Conservation (phyloP, 2,113 vertebrate species). For the Peucedramus taeniatus region DNA sequence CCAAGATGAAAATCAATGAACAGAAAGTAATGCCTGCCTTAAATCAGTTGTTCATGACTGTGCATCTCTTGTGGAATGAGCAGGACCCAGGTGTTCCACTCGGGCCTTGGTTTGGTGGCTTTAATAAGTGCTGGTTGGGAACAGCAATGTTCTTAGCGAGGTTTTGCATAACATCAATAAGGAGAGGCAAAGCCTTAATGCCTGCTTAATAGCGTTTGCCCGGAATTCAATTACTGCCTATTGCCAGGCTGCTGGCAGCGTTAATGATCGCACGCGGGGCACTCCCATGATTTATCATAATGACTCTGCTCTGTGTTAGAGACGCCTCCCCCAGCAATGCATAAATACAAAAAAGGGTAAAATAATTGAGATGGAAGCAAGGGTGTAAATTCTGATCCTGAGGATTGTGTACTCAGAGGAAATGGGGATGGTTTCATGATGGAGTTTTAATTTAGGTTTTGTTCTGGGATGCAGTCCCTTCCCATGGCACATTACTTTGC, state of each 20-base stretch:
- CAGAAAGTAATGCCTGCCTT: not conserved
- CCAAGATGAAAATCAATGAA: not conserved
- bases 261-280: slow-evolving; percentile 40
- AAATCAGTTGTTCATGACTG: not conserved
- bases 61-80: not conserved
- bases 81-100: not conserved
- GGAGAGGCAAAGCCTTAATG: slow-evolving; percentile 15
- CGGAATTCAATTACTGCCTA: slow-evolving; percentile 25
- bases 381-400: slow-evolving; percentile 39
- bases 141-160: not conserved
- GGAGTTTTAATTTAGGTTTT: slow-evolving; percentile 59
- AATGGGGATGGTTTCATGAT: slow-evolving; percentile 21
- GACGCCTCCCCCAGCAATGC: not conserved
- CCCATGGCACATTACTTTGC: slow-evolving; percentile 35
- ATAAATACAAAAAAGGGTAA: not conserved
- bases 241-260: slow-evolving; percentile 30
- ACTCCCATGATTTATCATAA: slow-evolving; percentile 64
- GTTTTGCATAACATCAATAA: not conserved
- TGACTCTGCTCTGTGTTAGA: slow-evolving; percentile 27
- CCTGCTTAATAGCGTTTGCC: not conserved
- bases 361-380: slow-evolving; percentile 55
- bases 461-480: slow-evolving; percentile 45
- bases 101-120: not conserved
- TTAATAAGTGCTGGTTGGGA: not conserved
- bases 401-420: slow-evolving; percentile 35